Evolutionary conservation across 2,113 vertebrate genomes (phyloP).

Genomic region (Scytalopus superciliaris): DNA sequence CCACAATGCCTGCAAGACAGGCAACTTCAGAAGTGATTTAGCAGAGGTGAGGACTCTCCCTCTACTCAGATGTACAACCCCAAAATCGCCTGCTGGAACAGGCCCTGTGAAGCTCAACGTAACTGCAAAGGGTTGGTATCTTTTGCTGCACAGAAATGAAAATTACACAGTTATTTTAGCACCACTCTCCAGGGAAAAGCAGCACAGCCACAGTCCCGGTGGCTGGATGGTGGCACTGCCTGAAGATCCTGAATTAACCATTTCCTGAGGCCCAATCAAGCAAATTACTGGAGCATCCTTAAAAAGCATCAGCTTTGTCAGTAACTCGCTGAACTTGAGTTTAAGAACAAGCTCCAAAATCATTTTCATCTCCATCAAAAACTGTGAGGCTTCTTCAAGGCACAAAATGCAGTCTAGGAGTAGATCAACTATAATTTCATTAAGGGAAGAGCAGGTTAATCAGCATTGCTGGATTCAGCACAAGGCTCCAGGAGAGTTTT

Average conservation of each 20-base stretch:
- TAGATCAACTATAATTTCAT: not conserved
- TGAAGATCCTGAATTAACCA: not conserved
- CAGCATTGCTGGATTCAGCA: not conserved
- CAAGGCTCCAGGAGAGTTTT: not conserved
- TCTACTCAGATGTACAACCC: not conserved
- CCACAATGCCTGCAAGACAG: rapidly evolving
- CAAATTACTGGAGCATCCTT: not conserved
- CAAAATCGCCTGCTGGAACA: not conserved
- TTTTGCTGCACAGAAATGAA: not conserved
- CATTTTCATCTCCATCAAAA: not conserved
- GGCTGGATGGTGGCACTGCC: too few relatives aligned
- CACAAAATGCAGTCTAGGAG: not conserved
- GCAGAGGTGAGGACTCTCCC: not conserved
- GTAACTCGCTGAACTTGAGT: not conserved
- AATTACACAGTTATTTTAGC: not conserved
- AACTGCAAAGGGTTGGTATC: not conserved
- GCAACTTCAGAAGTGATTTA: not conserved
- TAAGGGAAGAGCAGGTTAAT: not conserved
- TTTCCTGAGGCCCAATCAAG: not conserved
- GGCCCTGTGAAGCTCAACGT: not conserved
- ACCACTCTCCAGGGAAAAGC: not conserved
- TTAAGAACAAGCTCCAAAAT: not conserved
- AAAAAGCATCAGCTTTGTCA: not conserved
- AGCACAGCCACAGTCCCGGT: not conserved
- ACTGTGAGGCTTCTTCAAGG: not conserved